Conservation (phyloP, 1,140 invertebrate species). For the Rhyacophila brunnea region DNA sequence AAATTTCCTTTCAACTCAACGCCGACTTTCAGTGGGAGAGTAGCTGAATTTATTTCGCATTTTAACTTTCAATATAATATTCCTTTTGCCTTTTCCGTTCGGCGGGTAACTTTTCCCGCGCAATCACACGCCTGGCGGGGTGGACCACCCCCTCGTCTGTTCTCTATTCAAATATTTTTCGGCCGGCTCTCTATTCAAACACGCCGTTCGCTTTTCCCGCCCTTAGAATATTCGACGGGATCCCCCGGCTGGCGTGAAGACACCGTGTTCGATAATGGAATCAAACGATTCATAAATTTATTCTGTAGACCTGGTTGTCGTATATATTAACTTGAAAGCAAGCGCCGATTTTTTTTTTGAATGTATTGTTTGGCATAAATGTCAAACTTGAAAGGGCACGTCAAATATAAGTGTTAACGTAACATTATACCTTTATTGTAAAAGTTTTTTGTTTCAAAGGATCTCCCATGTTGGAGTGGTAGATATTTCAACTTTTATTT, state of each 20-base stretch:
- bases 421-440: too few relatives aligned
- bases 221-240: background rate
- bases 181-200: slow-evolving; percentile 19
- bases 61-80: background rate
- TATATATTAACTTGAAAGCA: too few relatives aligned
- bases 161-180: slow-evolving; percentile 31
- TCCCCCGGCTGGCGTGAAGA: background rate
- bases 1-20: background rate
- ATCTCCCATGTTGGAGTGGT: too few relatives aligned
- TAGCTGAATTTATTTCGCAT: background rate
- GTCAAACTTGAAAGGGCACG: too few relatives aligned
- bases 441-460: too few relatives aligned
- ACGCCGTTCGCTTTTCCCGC: background rate
- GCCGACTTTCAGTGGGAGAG: background rate
- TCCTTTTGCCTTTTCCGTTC: background rate
- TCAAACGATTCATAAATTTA: too few relatives aligned
- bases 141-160: slow-evolving; percentile 10
- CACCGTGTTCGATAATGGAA: too few relatives aligned
- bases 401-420: too few relatives aligned
- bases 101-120: background rate
- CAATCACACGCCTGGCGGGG: background rate
- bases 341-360: too few relatives aligned
- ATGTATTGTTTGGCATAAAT: too few relatives aligned
- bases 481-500: too few relatives aligned
- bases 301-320: too few relatives aligned